These are phyloP conservation scores for Ictidomys tridecemlineatus DNA, from an alignment of 2,113 vertebrate species.

Conservation along the genomic window DNA sequence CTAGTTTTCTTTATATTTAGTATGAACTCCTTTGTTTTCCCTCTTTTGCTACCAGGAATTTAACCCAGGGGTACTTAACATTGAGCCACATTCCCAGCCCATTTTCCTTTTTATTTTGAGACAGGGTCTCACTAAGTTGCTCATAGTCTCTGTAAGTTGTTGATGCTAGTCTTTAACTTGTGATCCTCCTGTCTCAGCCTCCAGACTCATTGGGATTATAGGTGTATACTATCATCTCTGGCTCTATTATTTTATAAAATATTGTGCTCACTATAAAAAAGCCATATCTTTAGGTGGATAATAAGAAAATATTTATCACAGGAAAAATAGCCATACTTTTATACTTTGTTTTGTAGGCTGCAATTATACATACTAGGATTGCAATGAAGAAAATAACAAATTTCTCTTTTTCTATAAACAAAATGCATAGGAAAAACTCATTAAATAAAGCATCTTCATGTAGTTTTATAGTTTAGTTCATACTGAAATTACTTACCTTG, in stretches of 20 bases:
- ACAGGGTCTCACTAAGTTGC: too few species aligned
- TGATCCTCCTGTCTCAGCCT: too few species aligned
- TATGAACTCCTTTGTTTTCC: neutral
- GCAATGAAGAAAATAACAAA: neutral
- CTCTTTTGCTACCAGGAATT: neutral
- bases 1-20: conserved; percentile 15
- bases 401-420: neutral
- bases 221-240: too few species aligned
- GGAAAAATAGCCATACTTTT: conserved; percentile 20
- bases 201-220: too few species aligned
- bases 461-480: conserved; percentile 42
- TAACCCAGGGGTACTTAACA: too few species aligned
- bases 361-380: conserved; percentile 31
- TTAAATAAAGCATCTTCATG: neutral
- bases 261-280: neutral
- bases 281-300: neutral
- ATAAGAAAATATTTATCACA: neutral
- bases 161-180: too few species aligned
- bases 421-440: conserved; percentile 26
- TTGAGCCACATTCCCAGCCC: too few species aligned
- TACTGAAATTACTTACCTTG: conserved; percentile 24
- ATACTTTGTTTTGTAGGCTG: conserved; percentile 25
- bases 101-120: too few species aligned
- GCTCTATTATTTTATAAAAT: neutral
- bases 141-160: too few species aligned